Percentiles rank a stretch among this genome's conserved stretches.
Evolutionary conservation across 2,113 vertebrate genomes (phyloP).

Genomic region (Plecturocebus donacophilus): DNA sequence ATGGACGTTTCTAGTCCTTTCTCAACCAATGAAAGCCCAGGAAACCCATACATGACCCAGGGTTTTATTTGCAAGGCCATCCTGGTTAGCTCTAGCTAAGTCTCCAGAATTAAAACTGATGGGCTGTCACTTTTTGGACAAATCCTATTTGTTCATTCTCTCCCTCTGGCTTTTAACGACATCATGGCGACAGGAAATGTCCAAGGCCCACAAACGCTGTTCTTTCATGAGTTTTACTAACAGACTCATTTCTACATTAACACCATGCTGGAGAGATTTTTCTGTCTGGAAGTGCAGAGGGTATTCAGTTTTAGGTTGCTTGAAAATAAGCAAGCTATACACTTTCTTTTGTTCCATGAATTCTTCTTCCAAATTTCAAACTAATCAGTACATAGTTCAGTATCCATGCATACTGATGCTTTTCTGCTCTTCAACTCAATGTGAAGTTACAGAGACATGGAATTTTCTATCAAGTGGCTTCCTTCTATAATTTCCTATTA

Average conservation of each 20-base stretch:
- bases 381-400: background rate
- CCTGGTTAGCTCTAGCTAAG: conserved; percentile 24
- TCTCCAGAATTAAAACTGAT: conserved; percentile 32
- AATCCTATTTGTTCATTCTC: conserved; percentile 16
- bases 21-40: background rate
- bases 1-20: background rate
- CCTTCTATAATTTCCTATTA: background rate
- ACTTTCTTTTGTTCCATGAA: background rate
- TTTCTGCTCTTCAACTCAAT: background rate
- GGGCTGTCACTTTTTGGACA: background rate
- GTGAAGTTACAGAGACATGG: background rate
- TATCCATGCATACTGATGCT: background rate
- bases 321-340: conserved; percentile 39
- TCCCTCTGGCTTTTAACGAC: background rate
- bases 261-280: background rate
- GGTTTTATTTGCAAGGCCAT: conserved; percentile 9
- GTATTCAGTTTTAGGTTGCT: background rate
- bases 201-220: background rate
- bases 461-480: background rate
- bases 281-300: background rate
- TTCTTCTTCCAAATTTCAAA: background rate
- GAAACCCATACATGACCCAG: background rate
- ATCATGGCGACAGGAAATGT: background rate
- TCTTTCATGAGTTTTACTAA: background rate
- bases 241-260: conserved; percentile 11